These are phyloP conservation scores for Conops quadrifasciatus DNA, from an alignment of 2,888 invertebrate species.

Conservation along the genomic window DNA sequence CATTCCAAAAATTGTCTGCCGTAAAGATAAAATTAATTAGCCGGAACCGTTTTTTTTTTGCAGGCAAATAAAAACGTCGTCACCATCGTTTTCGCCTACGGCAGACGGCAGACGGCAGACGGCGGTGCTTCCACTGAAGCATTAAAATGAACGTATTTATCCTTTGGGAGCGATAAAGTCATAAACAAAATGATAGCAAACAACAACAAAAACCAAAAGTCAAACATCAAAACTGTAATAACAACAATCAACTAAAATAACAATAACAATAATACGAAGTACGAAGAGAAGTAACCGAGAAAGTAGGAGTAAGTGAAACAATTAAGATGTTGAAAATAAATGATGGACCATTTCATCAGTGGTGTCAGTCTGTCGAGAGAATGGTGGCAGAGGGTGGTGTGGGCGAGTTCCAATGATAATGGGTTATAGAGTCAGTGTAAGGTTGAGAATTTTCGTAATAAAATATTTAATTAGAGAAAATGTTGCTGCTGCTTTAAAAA, in stretches of 20 bases:
- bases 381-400: neutral
- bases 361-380: neutral
- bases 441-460: neutral
- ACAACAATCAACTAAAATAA: neutral
- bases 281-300: neutral
- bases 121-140: neutral
- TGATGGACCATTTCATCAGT: conserved; percentile 7
- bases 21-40: conserved; percentile 2
- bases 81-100: neutral
- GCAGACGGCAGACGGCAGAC: no score
- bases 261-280: neutral
- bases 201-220: conserved; percentile 8
- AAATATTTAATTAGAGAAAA: conserved; percentile 33
- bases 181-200: conserved; percentile 33
- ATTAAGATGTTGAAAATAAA: conserved; percentile 18
- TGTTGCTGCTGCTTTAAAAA: conserved; percentile 6
- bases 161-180: conserved; percentile 39
- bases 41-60: neutral
- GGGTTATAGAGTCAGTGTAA: neutral
- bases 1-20: neutral
- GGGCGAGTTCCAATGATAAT: neutral
- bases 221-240: neutral
- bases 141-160: conserved; percentile 30
- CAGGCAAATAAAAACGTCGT: neutral
- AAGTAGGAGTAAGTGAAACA: conserved; percentile 10